Evolutionary conservation across 2,797 vertebrate species (phyloP).

Genomic region (Crenichthys baileyi): DNA sequence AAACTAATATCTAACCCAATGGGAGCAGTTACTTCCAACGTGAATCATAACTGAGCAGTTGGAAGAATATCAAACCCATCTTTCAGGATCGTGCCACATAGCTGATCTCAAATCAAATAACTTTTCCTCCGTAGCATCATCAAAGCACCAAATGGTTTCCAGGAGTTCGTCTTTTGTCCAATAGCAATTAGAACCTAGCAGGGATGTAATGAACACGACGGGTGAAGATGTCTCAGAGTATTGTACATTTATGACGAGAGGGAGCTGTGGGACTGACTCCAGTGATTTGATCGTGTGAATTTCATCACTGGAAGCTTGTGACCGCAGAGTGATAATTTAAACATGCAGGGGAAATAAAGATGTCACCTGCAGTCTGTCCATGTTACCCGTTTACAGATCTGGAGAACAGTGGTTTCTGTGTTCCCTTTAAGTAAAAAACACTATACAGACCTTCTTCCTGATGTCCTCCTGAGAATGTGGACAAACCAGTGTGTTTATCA

Average conservation of each 20-base stretch:
- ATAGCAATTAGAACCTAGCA: slow-evolving; percentile 39
- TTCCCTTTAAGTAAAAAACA: slow-evolving; percentile 28
- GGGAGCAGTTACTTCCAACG: slow-evolving; percentile 31
- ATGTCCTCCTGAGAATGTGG: slow-evolving; percentile 41
- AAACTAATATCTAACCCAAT: slow-evolving; percentile 18
- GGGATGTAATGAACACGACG: slow-evolving; percentile 25
- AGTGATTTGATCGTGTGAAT: slow-evolving; percentile 26
- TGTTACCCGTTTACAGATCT: slow-evolving; percentile 40
- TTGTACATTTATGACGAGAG: slow-evolving; percentile 49
- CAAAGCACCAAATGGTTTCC: slow-evolving; percentile 46
- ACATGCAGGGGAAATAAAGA: slow-evolving; percentile 20
- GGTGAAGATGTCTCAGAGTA: slow-evolving; percentile 42
- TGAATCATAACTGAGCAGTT: slow-evolving; percentile 41
- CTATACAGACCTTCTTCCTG: slow-evolving; percentile 45
- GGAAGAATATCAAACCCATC: slow-evolving; percentile 41
- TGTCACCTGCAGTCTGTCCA: slow-evolving; percentile 36
- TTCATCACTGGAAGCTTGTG: slow-evolving; percentile 25
- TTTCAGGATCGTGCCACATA: slow-evolving; percentile 41
- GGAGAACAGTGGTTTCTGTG: slow-evolving; percentile 14
- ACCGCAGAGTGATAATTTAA: slow-evolving; percentile 30
- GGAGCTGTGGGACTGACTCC: slow-evolving; percentile 15
- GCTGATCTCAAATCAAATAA: slow-evolving; percentile 50
- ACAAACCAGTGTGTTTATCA: slow-evolving; percentile 41
- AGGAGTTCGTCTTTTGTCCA: slow-evolving; percentile 18
- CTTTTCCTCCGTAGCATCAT: slow-evolving; percentile 41